Evolutionary conservation across 2,797 vertebrate species (phyloP), one percentile per base, ranked within the genome.

Genomic region (Lemur catta): DNA sequence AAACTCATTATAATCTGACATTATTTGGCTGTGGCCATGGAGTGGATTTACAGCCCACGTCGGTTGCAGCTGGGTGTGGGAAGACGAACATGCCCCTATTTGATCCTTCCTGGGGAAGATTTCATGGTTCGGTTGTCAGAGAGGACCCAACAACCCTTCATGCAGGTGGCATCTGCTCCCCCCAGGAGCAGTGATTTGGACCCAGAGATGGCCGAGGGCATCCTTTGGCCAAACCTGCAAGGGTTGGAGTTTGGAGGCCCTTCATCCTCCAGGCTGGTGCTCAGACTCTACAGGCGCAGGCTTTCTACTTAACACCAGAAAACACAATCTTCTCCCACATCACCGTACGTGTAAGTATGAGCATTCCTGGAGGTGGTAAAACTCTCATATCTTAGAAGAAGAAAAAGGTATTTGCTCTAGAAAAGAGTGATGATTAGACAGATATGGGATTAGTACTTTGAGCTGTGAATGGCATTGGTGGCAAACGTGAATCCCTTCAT

Each of bases 1-100:
- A 94, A 96, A 89, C 65, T 92, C 71, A 89, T 93, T 96, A 85
- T 79, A 72, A 76, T 87, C 88, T 65, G 92, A 87, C 55, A 59
- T 88, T 86, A 43, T 89, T 84, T 88, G 81, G 38, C 78, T 79
- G 57, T 14, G 2, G 33, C 67, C 15, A 5, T 63, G 48, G 69
- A 78, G 20, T 74, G 20, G 67, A 95, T 96, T 92, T 96, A 93
- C 85, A 91, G 79, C 46, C 38, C 28, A 24, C 2, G 13, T 48
- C 55, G 28, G 57, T 46, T 38, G 33, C 8, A 82, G 89, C 35
- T 13, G 14, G 10, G 59, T 57, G n/a, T 46, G 30, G 63, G 78
- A 78, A 91, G 72, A 63, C 9, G 15, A 74, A 30, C 41, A 43
- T 46, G 30, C 1, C 52, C 65, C 38, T 55, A 8, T 33, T 9